Base-by-base conservation (phyloP, 2,888 invertebrate genomes). In the Stratiomys singularior region DNA sequence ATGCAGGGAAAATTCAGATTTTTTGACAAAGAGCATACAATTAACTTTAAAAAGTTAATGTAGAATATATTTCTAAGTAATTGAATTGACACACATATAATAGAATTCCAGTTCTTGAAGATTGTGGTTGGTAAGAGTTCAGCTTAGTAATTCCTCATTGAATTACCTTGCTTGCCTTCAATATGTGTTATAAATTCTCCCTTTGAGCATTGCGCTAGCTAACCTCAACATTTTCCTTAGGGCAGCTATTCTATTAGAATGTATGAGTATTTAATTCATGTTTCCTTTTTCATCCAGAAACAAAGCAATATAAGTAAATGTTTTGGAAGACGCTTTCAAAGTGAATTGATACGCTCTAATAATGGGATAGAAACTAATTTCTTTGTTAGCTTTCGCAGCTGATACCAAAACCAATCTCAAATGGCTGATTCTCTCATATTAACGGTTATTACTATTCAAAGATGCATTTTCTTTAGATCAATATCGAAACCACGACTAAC, bases 341-440 rank as follows among this genome's bases (percentile, higher is more conserved):
- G 37, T 9, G 37, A 37, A 37, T 37, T 37, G 37, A 9, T 37
- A 37, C 9, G 5, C 9, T 9, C 37, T 37, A 58, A 2, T 15
- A 27, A 63, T 25, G 15, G 25, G 15, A 15, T 15, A 15, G 27
- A 13, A 15, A 23, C 25, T 13, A 23, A 63, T 15, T 30, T 46
- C 52, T 66, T 69, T 69, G 47, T 69, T 23, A 69, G 25, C 9
- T 69, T 47, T 25, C 69, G 25, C 25, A 15, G 69, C 13, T 28
- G 21, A 69, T 69, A 25, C 47, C 47, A 47, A 69, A 69, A 47
- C 47, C 69, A 69, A 47, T 47, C 69, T n/a, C 69, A 69, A 69
- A 44, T 69, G 69, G 25, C 46, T 21, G 11, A 47, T 47, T 69
- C 46, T 9, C 69, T 46, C n/a, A 18, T 30, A 69, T 44, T 47